Percentiles rank a stretch among this genome's conserved stretches.
phyloP scores from a whole-genome alignment of 1,140 invertebrate species.

The Pararge aegeria region DNA sequence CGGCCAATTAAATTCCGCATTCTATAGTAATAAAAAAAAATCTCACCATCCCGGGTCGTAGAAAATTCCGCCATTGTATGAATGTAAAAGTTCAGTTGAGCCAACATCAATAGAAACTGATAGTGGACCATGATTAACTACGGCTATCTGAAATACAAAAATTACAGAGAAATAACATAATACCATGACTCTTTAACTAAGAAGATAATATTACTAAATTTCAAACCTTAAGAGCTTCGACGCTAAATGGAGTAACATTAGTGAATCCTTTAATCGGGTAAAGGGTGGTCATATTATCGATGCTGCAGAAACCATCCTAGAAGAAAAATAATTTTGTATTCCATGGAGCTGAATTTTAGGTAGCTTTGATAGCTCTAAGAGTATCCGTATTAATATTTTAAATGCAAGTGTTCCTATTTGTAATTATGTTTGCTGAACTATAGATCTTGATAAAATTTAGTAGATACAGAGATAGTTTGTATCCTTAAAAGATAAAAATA shows the following conservation, averaged over 20 bases:
- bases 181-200: too few species aligned
- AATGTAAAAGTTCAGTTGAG: constrained; percentile 84
- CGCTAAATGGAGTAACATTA: constrained; percentile 50
- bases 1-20: too few species aligned
- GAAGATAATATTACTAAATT: not conserved
- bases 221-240: constrained; percentile 52
- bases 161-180: constrained; percentile 38
- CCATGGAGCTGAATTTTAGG: not conserved
- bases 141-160: constrained; percentile 81
- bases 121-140: constrained; percentile 88
- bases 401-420: too few species aligned
- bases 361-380: too few species aligned
- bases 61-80: constrained; percentile 85
- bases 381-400: too few species aligned
- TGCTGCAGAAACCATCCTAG: constrained; percentile 52
- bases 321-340: constrained; percentile 14
- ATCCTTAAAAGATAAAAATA: too few species aligned
- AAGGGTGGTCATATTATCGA: constrained; percentile 47
- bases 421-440: too few species aligned
- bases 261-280: constrained; percentile 49
- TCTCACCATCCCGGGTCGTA: constrained; percentile 69
- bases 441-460: too few species aligned
- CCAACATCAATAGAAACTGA: constrained; percentile 89
- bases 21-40: not conserved
- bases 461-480: too few species aligned